Percentiles rank a stretch among this genome's conserved stretches.
These are phyloP conservation scores for Melanostoma mellinum DNA, from an alignment of 2,888 invertebrate species.

Conservation along the genomic window DNA sequence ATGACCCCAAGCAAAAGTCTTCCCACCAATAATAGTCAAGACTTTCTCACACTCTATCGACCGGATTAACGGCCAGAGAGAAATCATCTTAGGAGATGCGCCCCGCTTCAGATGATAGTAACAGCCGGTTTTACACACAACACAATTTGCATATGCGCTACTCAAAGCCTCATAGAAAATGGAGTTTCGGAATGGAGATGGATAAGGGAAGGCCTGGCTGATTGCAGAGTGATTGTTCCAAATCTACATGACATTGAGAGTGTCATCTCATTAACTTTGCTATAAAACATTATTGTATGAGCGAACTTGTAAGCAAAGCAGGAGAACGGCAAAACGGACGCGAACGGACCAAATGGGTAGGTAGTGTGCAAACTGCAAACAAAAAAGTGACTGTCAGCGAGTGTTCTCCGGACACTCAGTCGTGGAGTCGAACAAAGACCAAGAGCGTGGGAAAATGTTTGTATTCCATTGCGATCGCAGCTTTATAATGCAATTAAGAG, in stretches of 20 bases:
- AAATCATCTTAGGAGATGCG: conserved; percentile 41
- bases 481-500: conserved; percentile 47
- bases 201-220: conserved; percentile 14
- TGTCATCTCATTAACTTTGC: conserved; percentile 57
- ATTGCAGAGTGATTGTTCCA: conserved; percentile 50
- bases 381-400: conserved; percentile 59
- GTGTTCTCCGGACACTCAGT: conserved; percentile 50
- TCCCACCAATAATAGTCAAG: conserved; percentile 45
- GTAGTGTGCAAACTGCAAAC: conserved; percentile 6
- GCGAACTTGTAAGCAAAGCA: no score
- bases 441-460: conserved; percentile 69
- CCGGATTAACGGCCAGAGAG: conserved; percentile 35
- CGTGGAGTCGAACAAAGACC: conserved; percentile 50
- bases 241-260: conserved; percentile 54
- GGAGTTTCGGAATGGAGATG: conserved; percentile 1
- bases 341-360: conserved; percentile 1
- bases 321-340: neutral
- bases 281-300: conserved; percentile 63
- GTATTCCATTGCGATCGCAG: conserved; percentile 36
- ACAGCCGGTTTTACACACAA: conserved; percentile 33
- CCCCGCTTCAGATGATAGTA: conserved; percentile 45
- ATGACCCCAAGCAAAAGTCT: conserved; percentile 33
- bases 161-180: conserved; percentile 1
- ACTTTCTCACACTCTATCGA: conserved; percentile 64
- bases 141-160: conserved; percentile 43